Evolutionary conservation across 1,140 invertebrate species (phyloP), one percentile per base, ranked within the genome.

Genomic region (Trialeurodes vaporariorum): DNA sequence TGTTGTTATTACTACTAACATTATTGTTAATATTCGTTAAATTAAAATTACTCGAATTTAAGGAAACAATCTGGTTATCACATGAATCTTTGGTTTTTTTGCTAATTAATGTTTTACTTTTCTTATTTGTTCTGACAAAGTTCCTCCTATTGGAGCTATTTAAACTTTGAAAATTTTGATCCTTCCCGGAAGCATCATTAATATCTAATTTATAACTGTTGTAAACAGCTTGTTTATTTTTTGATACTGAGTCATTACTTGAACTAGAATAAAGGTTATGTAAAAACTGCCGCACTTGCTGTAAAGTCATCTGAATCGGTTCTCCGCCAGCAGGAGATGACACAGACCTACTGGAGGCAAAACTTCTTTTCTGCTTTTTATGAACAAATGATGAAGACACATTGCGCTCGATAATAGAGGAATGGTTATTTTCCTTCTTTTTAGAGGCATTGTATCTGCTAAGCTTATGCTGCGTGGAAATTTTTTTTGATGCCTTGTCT

Each of bases 251-350:
- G 72, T 67, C 74, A 61, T 49, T 49, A 27, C 0, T 27, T 27
- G 67, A 63, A 59, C 64, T 64, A 5, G 25, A 63, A 75, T 91
- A 90, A 21, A 91, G 77, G 0, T 87, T 89, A 67, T 90, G 87
- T 69, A 91, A 79, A 76, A 91, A 91, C 72, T 89, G 86, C 70
- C 90, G 83, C 70, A 93, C 90, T 78, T 94, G 90, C 68, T 91
- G 87, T 23, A 93, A 77, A 12, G 90, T 92, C 85, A 93, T 89
- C 74, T 93, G 90, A 67, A 92, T 85, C 1, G 91, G 90, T 73
- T 92, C 90, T 65, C 79, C 75, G 27, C 22, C 75, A 76, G n/a
- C 79, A 77, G 22, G 79, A 83, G 1, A 81, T 82, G 2, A 84
- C 80, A 73, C 83, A 84, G 69, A 84, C 82, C 24, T 83, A 76